Percentiles rank a stretch among this genome's conserved stretches.
Conservation (phyloP, 2,797 vertebrate genomes). For the Loriculus beryllinus region DNA sequence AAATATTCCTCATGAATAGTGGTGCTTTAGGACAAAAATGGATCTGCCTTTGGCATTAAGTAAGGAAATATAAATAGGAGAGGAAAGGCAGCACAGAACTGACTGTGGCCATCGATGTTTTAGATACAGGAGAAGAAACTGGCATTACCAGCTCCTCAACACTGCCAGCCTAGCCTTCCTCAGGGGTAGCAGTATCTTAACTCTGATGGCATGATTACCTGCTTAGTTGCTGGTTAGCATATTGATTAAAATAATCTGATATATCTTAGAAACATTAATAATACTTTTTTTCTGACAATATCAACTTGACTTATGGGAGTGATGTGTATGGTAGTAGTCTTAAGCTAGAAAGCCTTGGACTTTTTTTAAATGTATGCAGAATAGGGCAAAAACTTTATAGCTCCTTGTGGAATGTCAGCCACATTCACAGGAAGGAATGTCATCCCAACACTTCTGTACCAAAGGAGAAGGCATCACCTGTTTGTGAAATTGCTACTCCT, state of each 20-base stretch:
- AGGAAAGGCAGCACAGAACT: not conserved
- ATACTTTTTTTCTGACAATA: not conserved
- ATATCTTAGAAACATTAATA: not conserved
- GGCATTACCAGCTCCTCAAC: not conserved
- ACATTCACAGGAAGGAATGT: not conserved
- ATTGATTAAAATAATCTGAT: not conserved
- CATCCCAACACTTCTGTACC: not conserved
- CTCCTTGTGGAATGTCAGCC: not conserved
- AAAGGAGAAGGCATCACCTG: not conserved
- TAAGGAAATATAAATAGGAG: not conserved
- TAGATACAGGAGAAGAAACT: not conserved
- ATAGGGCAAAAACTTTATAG: not conserved
- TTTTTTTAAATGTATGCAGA: not conserved
- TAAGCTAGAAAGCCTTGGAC: not conserved
- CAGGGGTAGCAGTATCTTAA: not conserved
- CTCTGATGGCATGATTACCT: not conserved
- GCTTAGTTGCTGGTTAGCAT: not conserved
- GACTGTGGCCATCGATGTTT: not conserved
- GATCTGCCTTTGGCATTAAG: not conserved
- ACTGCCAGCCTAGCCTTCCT: not conserved
- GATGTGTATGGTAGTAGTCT: not conserved
- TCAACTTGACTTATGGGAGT: not conserved
- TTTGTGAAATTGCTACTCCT: not conserved
- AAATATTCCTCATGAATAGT: not conserved
- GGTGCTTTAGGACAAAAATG: not conserved